Evolutionary conservation across 2,113 vertebrate species (phyloP).

Genomic region (Grallaria varia): DNA sequence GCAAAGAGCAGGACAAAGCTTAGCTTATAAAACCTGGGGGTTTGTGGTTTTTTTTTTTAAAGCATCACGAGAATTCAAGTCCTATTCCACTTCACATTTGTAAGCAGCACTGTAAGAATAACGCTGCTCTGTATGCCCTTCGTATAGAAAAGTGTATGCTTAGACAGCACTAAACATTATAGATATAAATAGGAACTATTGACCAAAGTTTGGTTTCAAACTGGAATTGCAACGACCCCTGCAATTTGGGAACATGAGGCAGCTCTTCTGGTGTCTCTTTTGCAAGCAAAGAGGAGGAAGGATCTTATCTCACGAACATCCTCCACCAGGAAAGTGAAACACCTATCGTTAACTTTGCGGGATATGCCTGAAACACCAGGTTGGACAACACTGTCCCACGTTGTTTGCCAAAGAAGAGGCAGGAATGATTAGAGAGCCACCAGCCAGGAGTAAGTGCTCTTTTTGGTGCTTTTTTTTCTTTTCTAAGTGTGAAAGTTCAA

Average conservation of each 20-base stretch:
- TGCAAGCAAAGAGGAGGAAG: neutral
- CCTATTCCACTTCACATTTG: constrained; percentile 28
- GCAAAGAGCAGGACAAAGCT: neutral
- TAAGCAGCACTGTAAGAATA: neutral
- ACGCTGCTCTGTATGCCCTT: neutral
- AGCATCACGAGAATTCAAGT: constrained; percentile 25
- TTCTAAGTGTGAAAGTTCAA: neutral
- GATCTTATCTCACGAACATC: neutral
- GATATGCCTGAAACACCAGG: neutral
- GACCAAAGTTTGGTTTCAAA: neutral
- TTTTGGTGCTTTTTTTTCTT: neutral
- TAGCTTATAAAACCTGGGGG: neutral
- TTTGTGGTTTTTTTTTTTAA: too few relatives aligned
- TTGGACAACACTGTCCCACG: neutral
- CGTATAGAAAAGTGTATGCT: neutral
- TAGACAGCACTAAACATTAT: neutral
- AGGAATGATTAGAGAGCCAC: constrained; percentile 7
- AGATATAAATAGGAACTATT: neutral
- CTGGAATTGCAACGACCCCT: neutral
- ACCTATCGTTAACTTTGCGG: rapidly evolving
- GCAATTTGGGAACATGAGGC: neutral
- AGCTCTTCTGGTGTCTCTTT: neutral
- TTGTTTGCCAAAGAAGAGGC: neutral
- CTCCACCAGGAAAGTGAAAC: neutral
- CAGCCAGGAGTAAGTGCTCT: neutral